A percentile compares a stretch with the other conserved stretches of the same genome.
Conservation (phyloP, 2,797 vertebrate genomes). For the Ataeniobius toweri region DNA sequence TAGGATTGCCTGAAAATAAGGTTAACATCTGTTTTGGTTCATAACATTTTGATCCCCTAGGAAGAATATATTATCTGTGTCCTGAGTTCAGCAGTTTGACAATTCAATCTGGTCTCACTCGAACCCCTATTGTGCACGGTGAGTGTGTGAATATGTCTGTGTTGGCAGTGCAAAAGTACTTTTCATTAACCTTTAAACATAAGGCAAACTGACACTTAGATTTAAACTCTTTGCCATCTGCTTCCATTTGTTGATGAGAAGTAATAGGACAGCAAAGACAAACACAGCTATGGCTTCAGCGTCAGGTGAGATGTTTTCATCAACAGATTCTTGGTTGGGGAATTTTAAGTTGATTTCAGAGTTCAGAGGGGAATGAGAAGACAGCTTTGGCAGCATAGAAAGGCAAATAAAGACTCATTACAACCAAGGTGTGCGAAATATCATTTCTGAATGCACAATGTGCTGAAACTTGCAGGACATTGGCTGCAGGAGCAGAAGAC, state of each 20-base stretch:
- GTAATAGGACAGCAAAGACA: neutral
- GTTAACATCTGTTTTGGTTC: conserved; percentile 30
- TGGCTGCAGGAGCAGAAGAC: too few species aligned
- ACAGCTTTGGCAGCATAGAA: too few species aligned
- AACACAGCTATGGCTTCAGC: neutral
- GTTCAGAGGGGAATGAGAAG: too few species aligned
- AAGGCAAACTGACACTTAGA: neutral
- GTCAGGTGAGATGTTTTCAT: neutral
- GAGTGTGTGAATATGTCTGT: conserved; percentile 24
- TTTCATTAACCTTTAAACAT: conserved; percentile 2
- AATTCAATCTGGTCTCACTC: conserved; percentile 54
- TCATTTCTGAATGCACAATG: too few species aligned
- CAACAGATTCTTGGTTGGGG: neutral
- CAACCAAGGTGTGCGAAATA: too few species aligned
- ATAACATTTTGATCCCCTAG: conserved; percentile 42
- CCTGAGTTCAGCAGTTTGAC: conserved; percentile 60
- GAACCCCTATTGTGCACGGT: conserved; percentile 38
- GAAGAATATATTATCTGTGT: conserved; percentile 42
- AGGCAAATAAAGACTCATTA: too few species aligned
- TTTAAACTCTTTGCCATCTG: conserved; percentile 7
- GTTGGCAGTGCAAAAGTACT: conserved; percentile 22
- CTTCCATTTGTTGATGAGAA: neutral
- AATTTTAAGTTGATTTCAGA: neutral
- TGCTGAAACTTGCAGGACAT: too few species aligned
- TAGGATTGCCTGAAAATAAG: neutral